These are phyloP conservation scores for Andrena camellia DNA, from an alignment of 2,888 invertebrate genomes.

Conservation along the genomic window DNA sequence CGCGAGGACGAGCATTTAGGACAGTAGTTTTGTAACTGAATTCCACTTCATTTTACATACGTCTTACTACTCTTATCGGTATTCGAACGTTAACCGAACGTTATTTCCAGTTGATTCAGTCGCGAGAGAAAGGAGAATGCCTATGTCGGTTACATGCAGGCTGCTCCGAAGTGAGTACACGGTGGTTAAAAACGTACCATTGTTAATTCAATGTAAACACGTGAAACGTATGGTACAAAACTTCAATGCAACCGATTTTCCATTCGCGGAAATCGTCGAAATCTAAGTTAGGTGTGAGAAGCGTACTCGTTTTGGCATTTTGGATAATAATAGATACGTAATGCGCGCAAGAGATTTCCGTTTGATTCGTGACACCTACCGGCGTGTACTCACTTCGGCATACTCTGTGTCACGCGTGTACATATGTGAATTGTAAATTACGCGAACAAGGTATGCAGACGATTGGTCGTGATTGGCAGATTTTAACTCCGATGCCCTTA, in stretches of 20 bases:
- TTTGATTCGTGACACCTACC: not conserved
- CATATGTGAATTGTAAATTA: conserved; percentile 23
- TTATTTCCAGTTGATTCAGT: not conserved
- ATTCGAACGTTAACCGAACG: not conserved
- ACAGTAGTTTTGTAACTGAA: not conserved
- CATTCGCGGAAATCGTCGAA: too few species aligned
- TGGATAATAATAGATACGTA: not conserved
- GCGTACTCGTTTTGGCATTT: too few species aligned
- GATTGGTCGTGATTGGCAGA: conserved; percentile 64
- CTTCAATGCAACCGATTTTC: not conserved
- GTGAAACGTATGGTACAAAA: not conserved
- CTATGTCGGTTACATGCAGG: not conserved
- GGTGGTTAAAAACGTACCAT: too few species aligned
- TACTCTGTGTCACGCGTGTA: not conserved
- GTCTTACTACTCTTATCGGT: not conserved
- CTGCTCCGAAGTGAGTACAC: not conserved
- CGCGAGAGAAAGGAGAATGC: not conserved
- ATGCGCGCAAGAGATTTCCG: not conserved
- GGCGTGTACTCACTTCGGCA: not conserved
- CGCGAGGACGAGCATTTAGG: not conserved
- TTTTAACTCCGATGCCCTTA: conserved; percentile 70
- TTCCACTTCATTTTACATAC: not conserved
- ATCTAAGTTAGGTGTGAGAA: too few species aligned
- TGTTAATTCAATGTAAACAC: not conserved
- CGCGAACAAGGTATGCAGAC: conserved; percentile 33